phyloP scores from a whole-genome alignment of 2,797 vertebrate genomes.

The Enteromius anoplus region DNA sequence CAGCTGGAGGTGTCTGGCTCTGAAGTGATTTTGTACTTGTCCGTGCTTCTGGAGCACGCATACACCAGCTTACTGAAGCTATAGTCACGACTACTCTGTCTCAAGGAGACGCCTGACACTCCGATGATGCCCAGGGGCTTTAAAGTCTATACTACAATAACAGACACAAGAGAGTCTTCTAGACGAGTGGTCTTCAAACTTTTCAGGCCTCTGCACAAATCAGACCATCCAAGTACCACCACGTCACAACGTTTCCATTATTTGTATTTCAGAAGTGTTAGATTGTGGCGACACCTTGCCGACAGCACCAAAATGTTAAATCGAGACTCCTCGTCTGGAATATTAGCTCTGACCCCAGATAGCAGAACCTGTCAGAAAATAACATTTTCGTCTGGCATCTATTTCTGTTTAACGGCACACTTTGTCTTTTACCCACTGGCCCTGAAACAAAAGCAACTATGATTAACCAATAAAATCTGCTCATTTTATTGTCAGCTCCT shows the following conservation, averaged over 20 bases:
- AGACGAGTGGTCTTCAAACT: constrained; percentile 11
- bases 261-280: neutral
- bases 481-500: too few relatives aligned
- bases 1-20: neutral
- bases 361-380: neutral
- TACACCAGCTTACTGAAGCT: constrained; percentile 5
- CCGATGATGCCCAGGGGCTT: constrained; percentile 12
- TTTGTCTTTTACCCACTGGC: neutral
- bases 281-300: neutral
- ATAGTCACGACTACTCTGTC: constrained; percentile 8
- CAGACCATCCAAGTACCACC: neutral
- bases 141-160: neutral
- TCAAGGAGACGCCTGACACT: constrained; percentile 12
- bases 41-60: neutral
- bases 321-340: neutral
- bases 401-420: neutral
- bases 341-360: neutral
- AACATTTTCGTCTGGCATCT: neutral
- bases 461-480: too few relatives aligned
- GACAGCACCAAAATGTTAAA: neutral
- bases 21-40: neutral
- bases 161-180: neutral
- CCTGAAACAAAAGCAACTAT: neutral
- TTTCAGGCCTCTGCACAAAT: neutral
- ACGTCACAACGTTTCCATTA: neutral